Base-by-base conservation (phyloP, 2,888 invertebrate genomes). In the Drosophila yooni region DNA sequence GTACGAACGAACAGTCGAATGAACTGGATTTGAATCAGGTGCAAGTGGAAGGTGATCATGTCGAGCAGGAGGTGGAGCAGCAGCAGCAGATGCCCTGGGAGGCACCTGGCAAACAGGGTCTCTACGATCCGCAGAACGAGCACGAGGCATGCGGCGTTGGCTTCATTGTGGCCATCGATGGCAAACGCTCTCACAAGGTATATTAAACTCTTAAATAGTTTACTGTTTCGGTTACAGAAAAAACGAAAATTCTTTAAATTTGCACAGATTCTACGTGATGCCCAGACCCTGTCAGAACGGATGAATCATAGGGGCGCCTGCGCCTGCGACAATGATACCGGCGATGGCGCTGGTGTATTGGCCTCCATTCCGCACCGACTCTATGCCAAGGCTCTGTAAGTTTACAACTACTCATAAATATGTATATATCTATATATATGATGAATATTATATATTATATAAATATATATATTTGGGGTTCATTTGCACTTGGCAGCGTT, bases 271-370 rank as follows among this genome's bases (percentile, higher is more conserved):
- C 95, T 99, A 89, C 96, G 96, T 92, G 99, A 99, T 96, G 98
- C 99, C 63, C 97, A 98, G 94, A 97, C 95, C 84, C 95, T 99
- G 94, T 97, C 99, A 73, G 96, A 96, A 93, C 97, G 99, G 91
- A 99, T 99, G 99, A 98, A 98, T 94, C 99, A 99, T 94, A 97
- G 99, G 82, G 99, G 99, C 91, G 99, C 99, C 59, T 99, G 99
- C 94, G 98, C 99, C 50, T 99, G 99, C 94, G 99, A 99, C 94
- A 99, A 99, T 94, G 99, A 99, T 94, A 99, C 99, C 61, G 99
- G 99, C 69, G 99, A 99, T 94, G 99, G 99, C 76, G 99, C 99
- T 76, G 99, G 99, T 67, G 97, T 99, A 73, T 95, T 99, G 92
- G 97, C 98, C 77, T 98, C 98, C 89, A 99, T 99, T 92, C 99